Base-by-base conservation (phyloP, 2,797 vertebrate species). In the Rhinichthys osculus region DNA sequence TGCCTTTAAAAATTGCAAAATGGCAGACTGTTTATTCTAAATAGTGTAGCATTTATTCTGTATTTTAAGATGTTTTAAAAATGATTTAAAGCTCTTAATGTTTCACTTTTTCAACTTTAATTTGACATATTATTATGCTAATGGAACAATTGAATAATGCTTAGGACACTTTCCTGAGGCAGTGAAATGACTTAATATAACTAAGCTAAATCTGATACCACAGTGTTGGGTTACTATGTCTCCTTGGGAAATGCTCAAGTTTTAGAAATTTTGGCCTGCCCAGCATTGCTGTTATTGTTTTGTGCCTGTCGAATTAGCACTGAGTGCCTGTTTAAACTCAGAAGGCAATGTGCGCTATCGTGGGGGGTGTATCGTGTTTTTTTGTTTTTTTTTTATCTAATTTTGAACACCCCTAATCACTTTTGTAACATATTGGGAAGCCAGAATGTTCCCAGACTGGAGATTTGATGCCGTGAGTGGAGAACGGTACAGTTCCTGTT, bases 51-150 rank as follows among this genome's bases (percentile, higher is more conserved):
- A 47, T 23, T 83, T 74, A 66, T 59, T 78, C 10, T 74, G 30
- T 17, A 27, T 67, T 66, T 76, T 21, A 64, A 66, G 7, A 50
- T 0, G 2, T 47, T n/a, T 76, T 77, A 69, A 1, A 42, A 83
- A 78, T 17, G 7, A 67, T 64, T 67, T 57, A 33, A 33, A 69
- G 35, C 19, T 70, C n/a, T 23, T 70, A 57, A 44, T 78, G 35
- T 57, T 78, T 57, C 17, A 16, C 33, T 23, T 54, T 83, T 38
- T 83, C 9, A 73, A 35, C 3, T 5, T 78, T 30, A 70, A 57
- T 78, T 67, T 69, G 62, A 70, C 35, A 40, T 69, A 17, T 47
- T 59, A 57, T 78, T 77, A 83, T 83, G 71, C 42, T 66, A 84
- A 84, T 84, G 35, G 2, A 0, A 57, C 35, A 69, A 69, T 77